These are phyloP conservation scores for Enoplolaimus lenunculus DNA, from an alignment of 2,888 invertebrate genomes.

Conservation along the genomic window DNA sequence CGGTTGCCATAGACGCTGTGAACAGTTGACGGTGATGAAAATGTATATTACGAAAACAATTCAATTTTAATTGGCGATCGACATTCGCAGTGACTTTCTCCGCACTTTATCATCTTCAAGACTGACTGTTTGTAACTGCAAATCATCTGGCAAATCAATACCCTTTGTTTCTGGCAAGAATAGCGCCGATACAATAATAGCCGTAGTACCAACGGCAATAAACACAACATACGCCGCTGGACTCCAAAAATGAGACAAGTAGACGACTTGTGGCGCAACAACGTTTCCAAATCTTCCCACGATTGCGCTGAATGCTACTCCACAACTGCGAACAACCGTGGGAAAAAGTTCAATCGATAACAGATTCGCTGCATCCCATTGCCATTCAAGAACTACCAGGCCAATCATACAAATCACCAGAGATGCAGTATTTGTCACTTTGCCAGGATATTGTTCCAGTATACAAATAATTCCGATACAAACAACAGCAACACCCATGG, in stretches of 20 bases:
- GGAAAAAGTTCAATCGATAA: slow-evolving; percentile 1
- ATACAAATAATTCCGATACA: background rate
- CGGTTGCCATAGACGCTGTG: too few species aligned
- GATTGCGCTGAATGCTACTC: background rate
- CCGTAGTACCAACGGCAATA: background rate
- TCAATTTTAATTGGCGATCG: too few species aligned
- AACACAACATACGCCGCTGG: slow-evolving; percentile 1
- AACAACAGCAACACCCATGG: background rate
- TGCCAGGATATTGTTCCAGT: background rate
- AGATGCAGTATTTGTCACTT: background rate
- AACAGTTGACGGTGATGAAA: too few species aligned
- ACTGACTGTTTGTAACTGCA: background rate
- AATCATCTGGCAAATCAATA: background rate
- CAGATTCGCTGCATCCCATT: slow-evolving; percentile 5
- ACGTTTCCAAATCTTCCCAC: background rate
- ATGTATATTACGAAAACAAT: too few species aligned
- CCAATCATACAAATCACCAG: background rate
- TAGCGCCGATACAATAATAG: background rate
- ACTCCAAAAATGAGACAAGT: slow-evolving; percentile 6
- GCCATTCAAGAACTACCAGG: background rate
- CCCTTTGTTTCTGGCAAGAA: slow-evolving; percentile 11
- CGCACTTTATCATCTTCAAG: too few species aligned
- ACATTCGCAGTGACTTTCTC: too few species aligned
- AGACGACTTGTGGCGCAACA: slow-evolving; percentile 4
- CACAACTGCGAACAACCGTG: slow-evolving; percentile 7